A percentile compares a stretch with the other conserved stretches of the same genome.
Conservation (phyloP, 2,797 vertebrate genomes). For the Acipenser ruthenus region DNA sequence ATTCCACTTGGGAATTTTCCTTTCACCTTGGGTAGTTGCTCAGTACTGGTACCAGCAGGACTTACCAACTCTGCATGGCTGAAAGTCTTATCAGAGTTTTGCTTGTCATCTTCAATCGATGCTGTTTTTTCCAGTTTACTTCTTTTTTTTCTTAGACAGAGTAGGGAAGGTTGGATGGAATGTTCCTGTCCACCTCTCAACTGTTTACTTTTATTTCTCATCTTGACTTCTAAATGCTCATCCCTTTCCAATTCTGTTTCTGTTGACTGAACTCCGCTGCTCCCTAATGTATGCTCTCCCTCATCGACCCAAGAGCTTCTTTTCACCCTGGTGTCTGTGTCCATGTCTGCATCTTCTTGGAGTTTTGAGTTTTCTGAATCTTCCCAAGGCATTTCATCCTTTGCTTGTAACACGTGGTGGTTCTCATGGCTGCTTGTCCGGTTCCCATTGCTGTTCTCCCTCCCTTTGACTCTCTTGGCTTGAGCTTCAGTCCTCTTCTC, state of each 20-base stretch:
- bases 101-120: not conserved
- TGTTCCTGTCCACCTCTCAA: slow-evolving; percentile 34
- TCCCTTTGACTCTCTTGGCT: slow-evolving; percentile 22
- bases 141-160: slow-evolving; percentile 63
- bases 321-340: slow-evolving; percentile 19
- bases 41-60: slow-evolving; percentile 12
- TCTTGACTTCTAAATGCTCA: slow-evolving; percentile 25
- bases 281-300: slow-evolving; percentile 22
- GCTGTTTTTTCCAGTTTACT: slow-evolving; percentile 28
- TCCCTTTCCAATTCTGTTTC: slow-evolving; percentile 47
- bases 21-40: slow-evolving; percentile 2
- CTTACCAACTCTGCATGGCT: slow-evolving; percentile 21
- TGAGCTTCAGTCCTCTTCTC: slow-evolving; percentile 26
- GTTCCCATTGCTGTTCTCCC: slow-evolving; percentile 15
- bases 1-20: slow-evolving; percentile 29
- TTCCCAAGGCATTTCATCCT: slow-evolving; percentile 16
- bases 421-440: not conserved
- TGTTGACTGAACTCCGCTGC: slow-evolving; percentile 21
- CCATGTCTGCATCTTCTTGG: slow-evolving; percentile 8
- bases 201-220: slow-evolving; percentile 17
- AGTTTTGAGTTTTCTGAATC: slow-evolving; percentile 15
- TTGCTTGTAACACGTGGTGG: slow-evolving; percentile 11
- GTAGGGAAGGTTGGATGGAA: slow-evolving; percentile 43
- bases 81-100: slow-evolving; percentile 10
- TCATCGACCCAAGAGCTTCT: slow-evolving; percentile 12